phyloP scores from a whole-genome alignment of 2,797 vertebrate species.

The Gadopsis marmoratus region DNA sequence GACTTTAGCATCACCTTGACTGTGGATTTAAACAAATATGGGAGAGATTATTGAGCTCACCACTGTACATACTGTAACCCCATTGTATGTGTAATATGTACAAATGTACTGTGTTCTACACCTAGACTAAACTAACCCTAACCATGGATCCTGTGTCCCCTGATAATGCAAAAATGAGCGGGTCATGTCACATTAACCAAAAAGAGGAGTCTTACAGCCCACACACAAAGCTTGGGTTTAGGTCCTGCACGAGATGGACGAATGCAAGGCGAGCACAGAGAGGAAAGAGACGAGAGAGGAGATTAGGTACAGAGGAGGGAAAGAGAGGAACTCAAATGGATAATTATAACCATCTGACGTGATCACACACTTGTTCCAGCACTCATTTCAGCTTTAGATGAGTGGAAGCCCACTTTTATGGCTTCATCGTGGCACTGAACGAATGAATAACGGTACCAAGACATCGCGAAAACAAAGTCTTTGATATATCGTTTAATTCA shows the following conservation, averaged over 20 bases:
- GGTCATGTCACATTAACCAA: not conserved
- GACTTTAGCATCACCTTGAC: not conserved
- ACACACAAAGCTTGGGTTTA: conserved; percentile 6
- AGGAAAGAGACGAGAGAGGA: not conserved
- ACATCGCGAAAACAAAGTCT: not conserved
- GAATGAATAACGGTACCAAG: not conserved
- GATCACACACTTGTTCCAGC: not conserved
- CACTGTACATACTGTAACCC: conserved; percentile 10
- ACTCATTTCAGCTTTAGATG: not conserved
- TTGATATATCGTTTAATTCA: not conserved
- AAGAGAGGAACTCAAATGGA: not conserved
- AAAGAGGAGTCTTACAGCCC: not conserved
- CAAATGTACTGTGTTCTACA: conserved; percentile 16
- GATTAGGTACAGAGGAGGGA: not conserved
- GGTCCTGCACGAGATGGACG: not conserved
- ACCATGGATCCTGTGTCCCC: not conserved
- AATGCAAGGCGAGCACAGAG: not conserved
- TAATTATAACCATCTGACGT: not conserved
- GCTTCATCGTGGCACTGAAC: not conserved
- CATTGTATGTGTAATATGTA: conserved; percentile 9
- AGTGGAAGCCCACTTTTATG: not conserved
- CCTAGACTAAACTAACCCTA: not conserved
- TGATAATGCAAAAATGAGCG: not conserved
- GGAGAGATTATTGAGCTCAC: conserved; percentile 5
- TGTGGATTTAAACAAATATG: conserved; percentile 10